phyloP scores from a whole-genome alignment of 2,113 vertebrate species.

The Anhinga anhinga region DNA sequence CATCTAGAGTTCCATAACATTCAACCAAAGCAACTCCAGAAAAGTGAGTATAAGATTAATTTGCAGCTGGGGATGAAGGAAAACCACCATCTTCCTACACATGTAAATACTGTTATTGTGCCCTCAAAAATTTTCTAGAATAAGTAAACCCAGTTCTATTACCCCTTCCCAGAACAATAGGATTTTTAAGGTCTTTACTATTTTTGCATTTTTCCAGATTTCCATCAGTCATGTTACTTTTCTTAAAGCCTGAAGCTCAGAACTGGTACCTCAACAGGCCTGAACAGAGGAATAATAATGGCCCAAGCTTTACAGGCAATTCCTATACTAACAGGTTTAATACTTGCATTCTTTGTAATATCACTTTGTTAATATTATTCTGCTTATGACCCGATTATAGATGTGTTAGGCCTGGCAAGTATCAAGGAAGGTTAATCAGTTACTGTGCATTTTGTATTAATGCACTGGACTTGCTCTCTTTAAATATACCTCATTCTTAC shows the following conservation, averaged over 20 bases:
- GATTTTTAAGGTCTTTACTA: not conserved
- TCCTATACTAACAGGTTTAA: not conserved
- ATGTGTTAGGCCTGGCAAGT: not conserved
- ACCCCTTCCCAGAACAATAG: not conserved
- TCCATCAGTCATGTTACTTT: fast-evolving
- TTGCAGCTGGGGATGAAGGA: not conserved
- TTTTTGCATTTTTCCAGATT: not conserved
- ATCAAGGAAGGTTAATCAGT: not conserved
- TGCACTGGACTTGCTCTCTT: not conserved
- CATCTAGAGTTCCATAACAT: too few relatives aligned
- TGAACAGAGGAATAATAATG: fast-evolving
- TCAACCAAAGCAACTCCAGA: not conserved
- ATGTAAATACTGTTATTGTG: not conserved
- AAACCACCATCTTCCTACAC: not conserved
- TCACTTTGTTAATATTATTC: not conserved
- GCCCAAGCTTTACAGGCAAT: not conserved
- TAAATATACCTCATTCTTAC: not conserved
- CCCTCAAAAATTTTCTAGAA: not conserved
- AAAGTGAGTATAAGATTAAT: not conserved
- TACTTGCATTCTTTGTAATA: not conserved
- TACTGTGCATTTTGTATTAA: not conserved
- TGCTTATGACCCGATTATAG: not conserved
- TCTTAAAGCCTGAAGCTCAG: not conserved
- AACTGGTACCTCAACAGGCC: not conserved
- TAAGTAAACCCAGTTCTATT: not conserved